These are phyloP conservation scores for Dynastes maya DNA, from an alignment of 2,888 invertebrate species.

Conservation along the genomic window DNA sequence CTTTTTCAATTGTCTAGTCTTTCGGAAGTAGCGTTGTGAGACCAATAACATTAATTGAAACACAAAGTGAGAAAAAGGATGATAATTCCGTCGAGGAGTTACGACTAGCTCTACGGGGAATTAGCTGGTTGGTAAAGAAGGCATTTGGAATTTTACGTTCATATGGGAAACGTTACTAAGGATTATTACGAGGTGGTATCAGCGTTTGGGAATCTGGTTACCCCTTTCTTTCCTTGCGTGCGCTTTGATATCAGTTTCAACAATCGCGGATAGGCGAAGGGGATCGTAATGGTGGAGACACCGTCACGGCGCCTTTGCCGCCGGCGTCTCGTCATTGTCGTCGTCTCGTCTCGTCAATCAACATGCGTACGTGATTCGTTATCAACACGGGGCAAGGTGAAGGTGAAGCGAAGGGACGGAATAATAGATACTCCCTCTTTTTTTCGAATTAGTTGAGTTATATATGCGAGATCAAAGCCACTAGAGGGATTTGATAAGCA, in stretches of 20 bases:
- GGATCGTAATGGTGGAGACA: constrained; percentile 10
- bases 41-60: constrained; percentile 31
- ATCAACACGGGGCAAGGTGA: constrained; percentile 15
- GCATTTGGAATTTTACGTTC: constrained; percentile 19
- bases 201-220: constrained; percentile 14
- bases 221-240: background rate
- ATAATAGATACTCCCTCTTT: constrained; percentile 20
- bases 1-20: constrained; percentile 22
- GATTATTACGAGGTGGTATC: constrained; percentile 10
- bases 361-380: constrained; percentile 34
- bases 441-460: background rate
- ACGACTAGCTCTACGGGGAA: background rate
- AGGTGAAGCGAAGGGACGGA: constrained; percentile 3
- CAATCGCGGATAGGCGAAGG: constrained; percentile 12
- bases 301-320: constrained; percentile 34
- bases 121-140: background rate
- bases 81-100: constrained; percentile 4
- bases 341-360: constrained; percentile 24
- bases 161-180: background rate
- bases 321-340: background rate
- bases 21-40: background rate
- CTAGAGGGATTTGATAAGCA: background rate
- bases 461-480: constrained; percentile 2
- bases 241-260: constrained; percentile 33
- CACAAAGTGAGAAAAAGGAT: constrained; percentile 1